Base-by-base conservation (phyloP, 2,113 vertebrate genomes). In the Oncorhynchus keta region DNA sequence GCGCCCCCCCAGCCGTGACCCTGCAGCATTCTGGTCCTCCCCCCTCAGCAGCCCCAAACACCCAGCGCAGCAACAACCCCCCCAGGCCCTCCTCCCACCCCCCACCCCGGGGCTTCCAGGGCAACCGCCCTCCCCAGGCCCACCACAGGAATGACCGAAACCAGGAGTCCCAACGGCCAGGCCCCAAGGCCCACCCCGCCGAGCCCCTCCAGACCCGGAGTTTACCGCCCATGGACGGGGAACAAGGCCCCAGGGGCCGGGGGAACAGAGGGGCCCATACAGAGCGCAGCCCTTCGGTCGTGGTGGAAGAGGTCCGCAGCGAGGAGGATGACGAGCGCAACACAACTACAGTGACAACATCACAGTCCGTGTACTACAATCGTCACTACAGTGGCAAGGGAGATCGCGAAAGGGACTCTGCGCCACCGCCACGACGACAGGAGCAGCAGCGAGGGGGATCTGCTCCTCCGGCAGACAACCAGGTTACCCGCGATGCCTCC, bases 341-440 rank as follows among this genome's bases (percentile, higher is more conserved):
- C n/a, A 22, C 7, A 5, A 39, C 67, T 0, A 75, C 79, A 1
- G 32, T 72, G 57, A 22, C 59, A 9, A 18, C 61, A 0, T 39
- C 83, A 0, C 83, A 83, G 64, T 76, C 81, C 32, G 30, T 26
- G 14, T 78, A 86, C 75, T 81, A 84, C 74, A 74, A 78, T 73
- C 71, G 67, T 73, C 16, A 18, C 32, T 30, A 39, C 67, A 12
- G 28, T 20, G 28, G 30, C 67, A 18, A 68, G 28, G 30, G 65
- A 14, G 18, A 35, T 65, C 72, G 2, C 39, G 64, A 0, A 71
- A 85, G 0, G 22, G 78, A 84, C 80, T 85, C 87, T 79, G 86
- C 85, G 67, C 87, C 22, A n/a, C 72, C 83, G 68, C 95, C 82
- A 1, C 71, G 0, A 9, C 87, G 84, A n/a, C 92, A 78, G 91